Base-by-base conservation (phyloP, 64 coral and sea anemone genomes). In the Dendrophyllia cribrosa region DNA sequence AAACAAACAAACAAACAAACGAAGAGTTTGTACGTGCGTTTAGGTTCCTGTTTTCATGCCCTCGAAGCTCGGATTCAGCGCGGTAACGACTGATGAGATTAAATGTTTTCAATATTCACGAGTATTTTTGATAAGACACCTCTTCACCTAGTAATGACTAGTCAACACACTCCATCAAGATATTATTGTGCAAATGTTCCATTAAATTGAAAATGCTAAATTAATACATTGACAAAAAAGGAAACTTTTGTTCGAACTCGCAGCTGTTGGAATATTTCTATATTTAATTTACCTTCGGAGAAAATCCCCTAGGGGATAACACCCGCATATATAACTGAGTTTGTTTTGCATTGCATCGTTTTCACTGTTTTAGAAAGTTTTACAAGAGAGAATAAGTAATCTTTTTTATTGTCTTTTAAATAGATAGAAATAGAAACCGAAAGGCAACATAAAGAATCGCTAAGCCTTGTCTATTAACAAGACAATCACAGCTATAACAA, bases 171-270 rank as follows among this genome's bases (percentile, higher is more conserved):
- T 76, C 46, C 53, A 77, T 55, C 49, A 52, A 52, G 49, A 77
- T 77, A 77, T 77, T 56, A 77, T 77, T 77, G 75, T 77, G 51
- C 49, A 77, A 77, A 77, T 77, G 49, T 77, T 24, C 48, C 10
- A 23, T 24, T 11, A 55, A 55, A 77, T 55, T 77, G 49, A 22
- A 75, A 53, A 53, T 52, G 21, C 75, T 77, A 77, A 77, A 77
- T 77, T 77, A 77, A 77, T 77, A 56, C 49, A 24, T 11, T 56
- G 20, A 17, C 21, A 55, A 51, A 55, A 56, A 77, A 56, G 46
- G 75, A 20, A 56, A 77, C 48, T 3, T 23, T n/a, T 1, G 9
- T 8, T 25, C 17, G 14, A 64, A 64, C 14, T 19, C 2, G 61
- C 61, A 64, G 61, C 61, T 64, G 61, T 19, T 17, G 2, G 19